phyloP scores from a whole-genome alignment of 2,888 invertebrate genomes.

The Apamea epomidion region DNA sequence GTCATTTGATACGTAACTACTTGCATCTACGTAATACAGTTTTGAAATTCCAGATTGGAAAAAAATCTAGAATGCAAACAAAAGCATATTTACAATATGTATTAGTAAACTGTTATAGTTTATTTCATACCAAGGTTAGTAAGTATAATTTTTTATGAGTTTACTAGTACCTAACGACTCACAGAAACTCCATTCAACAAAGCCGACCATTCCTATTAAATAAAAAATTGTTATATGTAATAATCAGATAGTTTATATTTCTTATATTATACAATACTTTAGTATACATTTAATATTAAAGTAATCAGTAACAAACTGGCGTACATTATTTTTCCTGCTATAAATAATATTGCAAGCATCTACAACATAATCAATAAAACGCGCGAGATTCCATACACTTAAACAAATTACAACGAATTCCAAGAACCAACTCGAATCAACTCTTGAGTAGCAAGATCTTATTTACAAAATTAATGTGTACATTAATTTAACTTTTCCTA shows the following conservation, averaged over 20 bases:
- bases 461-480: slow-evolving; percentile 28
- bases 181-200: slow-evolving; percentile 1
- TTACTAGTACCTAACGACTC: neutral
- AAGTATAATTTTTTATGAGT: neutral
- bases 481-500: slow-evolving; percentile 16
- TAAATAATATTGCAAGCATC: slow-evolving; percentile 23
- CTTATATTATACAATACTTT: slow-evolving; percentile 45
- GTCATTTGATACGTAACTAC: slow-evolving; percentile 14
- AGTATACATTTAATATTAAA: slow-evolving; percentile 44
- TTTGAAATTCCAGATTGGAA: slow-evolving; percentile 16
- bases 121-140: neutral
- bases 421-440: slow-evolving; percentile 24
- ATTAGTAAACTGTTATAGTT: neutral
- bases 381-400: slow-evolving; percentile 57
- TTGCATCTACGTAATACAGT: neutral
- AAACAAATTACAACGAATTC: slow-evolving; percentile 36
- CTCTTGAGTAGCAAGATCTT: slow-evolving; percentile 12
- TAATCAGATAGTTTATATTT: slow-evolving; percentile 59
- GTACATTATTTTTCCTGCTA: slow-evolving; percentile 43
- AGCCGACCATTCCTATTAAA: neutral
- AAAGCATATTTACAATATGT: neutral
- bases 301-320: slow-evolving; percentile 35
- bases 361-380: slow-evolving; percentile 38
- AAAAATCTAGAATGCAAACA: neutral
- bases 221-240: slow-evolving; percentile 13